A percentile compares a stretch with the other conserved stretches of the same genome.
Evolutionary conservation across 2,113 vertebrate species (phyloP).

Genomic region (Crotalus helleri): DNA sequence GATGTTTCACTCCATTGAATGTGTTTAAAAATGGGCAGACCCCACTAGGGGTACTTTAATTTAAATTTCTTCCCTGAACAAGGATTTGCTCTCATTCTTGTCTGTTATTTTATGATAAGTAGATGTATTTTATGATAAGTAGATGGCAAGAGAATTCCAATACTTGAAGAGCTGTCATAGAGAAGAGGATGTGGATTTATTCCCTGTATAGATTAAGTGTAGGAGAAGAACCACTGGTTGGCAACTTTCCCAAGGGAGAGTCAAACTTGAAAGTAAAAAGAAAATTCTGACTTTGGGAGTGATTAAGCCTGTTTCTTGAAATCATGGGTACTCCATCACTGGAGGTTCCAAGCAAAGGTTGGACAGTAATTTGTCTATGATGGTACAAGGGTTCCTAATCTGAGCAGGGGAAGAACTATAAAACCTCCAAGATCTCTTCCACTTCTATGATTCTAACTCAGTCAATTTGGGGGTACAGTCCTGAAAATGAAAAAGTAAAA

Average conservation of each 20-base stretch:
- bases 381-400: no score
- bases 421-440: not conserved
- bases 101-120: not conserved
- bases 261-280: not conserved
- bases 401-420: not conserved
- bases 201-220: not conserved
- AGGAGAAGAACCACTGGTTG: not conserved
- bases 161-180: not conserved
- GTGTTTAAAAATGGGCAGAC: not conserved
- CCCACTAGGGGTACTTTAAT: not conserved
- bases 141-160: not conserved
- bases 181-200: not conserved
- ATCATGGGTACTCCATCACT: not conserved
- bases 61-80: not conserved
- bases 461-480: not conserved
- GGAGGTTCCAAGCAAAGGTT: not conserved
- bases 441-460: not conserved
- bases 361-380: not conserved
- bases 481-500: not conserved
- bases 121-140: not conserved
- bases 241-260: not conserved
- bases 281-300: not conserved
- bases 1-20: not conserved
- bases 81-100: not conserved
- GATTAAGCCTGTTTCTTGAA: not conserved